Conservation (phyloP, 1,140 invertebrate genomes). For the Drosophila sechellia region DNA sequence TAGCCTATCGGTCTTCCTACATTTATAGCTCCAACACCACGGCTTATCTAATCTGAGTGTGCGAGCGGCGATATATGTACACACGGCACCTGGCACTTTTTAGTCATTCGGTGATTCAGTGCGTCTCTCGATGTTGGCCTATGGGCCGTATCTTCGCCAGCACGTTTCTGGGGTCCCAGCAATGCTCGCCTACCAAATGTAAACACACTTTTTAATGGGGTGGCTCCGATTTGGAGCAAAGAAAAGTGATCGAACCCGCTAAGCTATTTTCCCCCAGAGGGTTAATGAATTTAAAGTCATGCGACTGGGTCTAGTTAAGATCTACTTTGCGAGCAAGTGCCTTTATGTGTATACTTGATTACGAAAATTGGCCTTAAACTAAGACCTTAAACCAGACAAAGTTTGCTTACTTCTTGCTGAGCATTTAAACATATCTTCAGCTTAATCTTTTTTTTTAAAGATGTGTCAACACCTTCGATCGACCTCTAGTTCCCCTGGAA, state of each 20-base stretch:
- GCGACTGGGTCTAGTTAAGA: neutral
- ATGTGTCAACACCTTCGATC: slow-evolving; percentile 7
- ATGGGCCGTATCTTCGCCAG: slow-evolving; percentile 5
- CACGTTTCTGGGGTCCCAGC: slow-evolving; percentile 67
- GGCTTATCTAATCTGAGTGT: slow-evolving; percentile 66
- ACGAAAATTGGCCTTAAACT: neutral
- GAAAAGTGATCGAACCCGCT: neutral
- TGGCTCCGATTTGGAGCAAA: slow-evolving; percentile 7
- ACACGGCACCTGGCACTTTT: slow-evolving; percentile 56
- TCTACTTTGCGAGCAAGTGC: neutral
- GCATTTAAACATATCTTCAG: neutral
- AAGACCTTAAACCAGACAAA: neutral
- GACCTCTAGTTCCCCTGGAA: neutral
- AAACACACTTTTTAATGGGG: slow-evolving; percentile 49
- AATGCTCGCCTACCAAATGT: slow-evolving; percentile 57
- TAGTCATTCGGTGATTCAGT: slow-evolving; percentile 54
- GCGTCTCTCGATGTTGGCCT: slow-evolving; percentile 19
- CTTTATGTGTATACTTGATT: neutral
- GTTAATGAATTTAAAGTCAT: neutral
- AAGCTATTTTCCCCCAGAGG: neutral
- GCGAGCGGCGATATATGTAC: slow-evolving; percentile 60
- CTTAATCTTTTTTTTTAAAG: neutral
- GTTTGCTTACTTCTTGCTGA: neutral
- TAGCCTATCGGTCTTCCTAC: slow-evolving; percentile 29
- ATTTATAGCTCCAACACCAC: slow-evolving; percentile 33